A percentile compares a stretch with the other conserved stretches of the same genome.
These are phyloP conservation scores for Porites divaricata DNA, from an alignment of 92 coral and sea anemone species.

Conservation along the genomic window DNA sequence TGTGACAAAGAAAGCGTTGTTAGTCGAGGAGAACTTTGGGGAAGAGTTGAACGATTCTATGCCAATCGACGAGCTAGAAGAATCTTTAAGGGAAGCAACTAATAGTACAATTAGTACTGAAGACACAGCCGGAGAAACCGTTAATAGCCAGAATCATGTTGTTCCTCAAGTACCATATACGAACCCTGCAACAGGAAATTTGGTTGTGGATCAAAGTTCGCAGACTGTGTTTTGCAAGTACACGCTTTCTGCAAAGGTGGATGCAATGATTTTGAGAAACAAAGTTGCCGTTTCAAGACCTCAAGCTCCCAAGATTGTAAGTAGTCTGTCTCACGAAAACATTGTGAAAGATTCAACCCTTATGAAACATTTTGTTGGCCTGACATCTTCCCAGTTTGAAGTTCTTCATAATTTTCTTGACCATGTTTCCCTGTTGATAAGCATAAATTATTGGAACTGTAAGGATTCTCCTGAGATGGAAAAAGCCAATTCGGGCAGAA, in stretches of 20 bases:
- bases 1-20: slow-evolving; percentile 19
- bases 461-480: slow-evolving; percentile 41
- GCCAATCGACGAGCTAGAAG: slow-evolving; percentile 33
- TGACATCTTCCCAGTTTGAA: slow-evolving; percentile 70
- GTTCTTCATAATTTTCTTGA: slow-evolving; percentile 52
- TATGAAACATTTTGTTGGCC: slow-evolving; percentile 66
- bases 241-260: slow-evolving; percentile 66
- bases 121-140: too few species aligned
- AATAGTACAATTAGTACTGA: slow-evolving; percentile 40
- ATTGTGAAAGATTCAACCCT: slow-evolving; percentile 39
- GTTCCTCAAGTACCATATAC: slow-evolving; percentile 38
- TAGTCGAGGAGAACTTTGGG: slow-evolving; percentile 35
- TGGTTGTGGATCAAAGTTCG: slow-evolving; percentile 57
- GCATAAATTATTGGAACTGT: slow-evolving; percentile 39
- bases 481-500: slow-evolving; percentile 39
- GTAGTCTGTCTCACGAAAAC: slow-evolving; percentile 57
- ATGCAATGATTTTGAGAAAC: slow-evolving; percentile 60
- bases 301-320: slow-evolving; percentile 47
- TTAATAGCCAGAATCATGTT: slow-evolving; percentile 11
- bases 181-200: slow-evolving; percentile 52
- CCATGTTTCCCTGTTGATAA: slow-evolving; percentile 34
- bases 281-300: slow-evolving; percentile 35
- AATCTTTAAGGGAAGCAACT: slow-evolving; percentile 36
- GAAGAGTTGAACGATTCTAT: slow-evolving; percentile 46
- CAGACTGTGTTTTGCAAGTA: slow-evolving; percentile 68